Evolutionary conservation across 2,113 vertebrate species (phyloP).

Genomic region (Paedocypris sp.): DNA sequence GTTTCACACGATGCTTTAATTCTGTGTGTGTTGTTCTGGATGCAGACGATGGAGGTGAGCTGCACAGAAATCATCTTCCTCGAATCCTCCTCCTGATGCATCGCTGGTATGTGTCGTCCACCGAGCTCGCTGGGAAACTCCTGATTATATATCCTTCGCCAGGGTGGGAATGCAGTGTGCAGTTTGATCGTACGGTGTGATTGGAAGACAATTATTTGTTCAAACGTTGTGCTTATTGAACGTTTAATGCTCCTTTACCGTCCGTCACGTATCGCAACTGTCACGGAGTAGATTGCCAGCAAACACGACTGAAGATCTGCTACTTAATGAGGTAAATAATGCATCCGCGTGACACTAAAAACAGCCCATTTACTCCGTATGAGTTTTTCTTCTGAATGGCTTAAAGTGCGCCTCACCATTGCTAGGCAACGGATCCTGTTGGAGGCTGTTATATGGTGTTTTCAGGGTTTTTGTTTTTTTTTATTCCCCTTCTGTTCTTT

Average conservation of each 20-base stretch:
- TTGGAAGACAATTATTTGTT: too few relatives aligned
- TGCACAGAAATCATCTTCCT: constrained; percentile 66
- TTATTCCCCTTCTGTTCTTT: not conserved
- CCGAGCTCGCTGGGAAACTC: constrained; percentile 85
- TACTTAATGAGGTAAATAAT: constrained; percentile 86
- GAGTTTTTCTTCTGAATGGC: not conserved
- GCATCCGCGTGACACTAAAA: not conserved
- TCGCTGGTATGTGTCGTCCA: constrained; percentile 87
- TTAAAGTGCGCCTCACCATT: constrained; percentile 9
- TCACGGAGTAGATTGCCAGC: constrained; percentile 60
- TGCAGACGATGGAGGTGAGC: constrained; percentile 78
- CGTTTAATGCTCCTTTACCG: constrained; percentile 63
- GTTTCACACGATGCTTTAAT: too few relatives aligned
- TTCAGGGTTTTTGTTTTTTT: not conserved
- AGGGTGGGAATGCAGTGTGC: not conserved
- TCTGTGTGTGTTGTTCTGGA: not conserved
- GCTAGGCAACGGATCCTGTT: constrained; percentile 5
- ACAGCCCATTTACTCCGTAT: not conserved
- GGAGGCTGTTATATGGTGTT: not conserved
- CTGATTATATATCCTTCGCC: constrained; percentile 84
- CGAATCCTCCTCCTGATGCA: constrained; percentile 93
- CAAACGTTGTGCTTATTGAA: too few relatives aligned
- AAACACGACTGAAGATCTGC: constrained; percentile 83
- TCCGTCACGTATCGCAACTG: constrained; percentile 73
- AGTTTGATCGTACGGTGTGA: not conserved